Evolutionary conservation across 1,140 invertebrate species (phyloP).

Genomic region (Drosophila aff.): DNA sequence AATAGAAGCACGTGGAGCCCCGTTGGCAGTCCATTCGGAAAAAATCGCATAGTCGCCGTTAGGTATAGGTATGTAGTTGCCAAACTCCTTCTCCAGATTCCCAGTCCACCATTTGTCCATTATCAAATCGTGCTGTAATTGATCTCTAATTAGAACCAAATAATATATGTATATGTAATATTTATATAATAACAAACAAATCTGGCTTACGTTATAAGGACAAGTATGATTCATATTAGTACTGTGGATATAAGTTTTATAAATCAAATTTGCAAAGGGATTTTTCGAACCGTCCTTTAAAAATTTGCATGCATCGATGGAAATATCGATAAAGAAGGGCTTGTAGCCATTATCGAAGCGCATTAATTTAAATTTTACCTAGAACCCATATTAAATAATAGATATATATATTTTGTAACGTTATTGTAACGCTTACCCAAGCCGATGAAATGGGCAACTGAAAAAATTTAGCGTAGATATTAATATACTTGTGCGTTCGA

Average conservation of each 20-base stretch:
- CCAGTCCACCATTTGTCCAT: conserved; percentile 35
- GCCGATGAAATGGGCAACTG: conserved; percentile 13
- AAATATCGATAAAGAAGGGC: conserved; percentile 23
- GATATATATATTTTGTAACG: no score
- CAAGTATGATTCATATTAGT: conserved; percentile 53
- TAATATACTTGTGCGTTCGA: conserved; percentile 51
- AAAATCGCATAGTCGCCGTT: conserved; percentile 41
- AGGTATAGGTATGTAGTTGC: conserved; percentile 10
- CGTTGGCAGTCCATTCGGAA: conserved; percentile 5
- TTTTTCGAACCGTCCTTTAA: conserved; percentile 11
- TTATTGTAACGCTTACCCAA: conserved; percentile 9
- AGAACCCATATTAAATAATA: neutral
- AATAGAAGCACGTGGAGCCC: neutral
- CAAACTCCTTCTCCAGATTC: conserved; percentile 18
- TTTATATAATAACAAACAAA: neutral
- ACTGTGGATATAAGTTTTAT: neutral
- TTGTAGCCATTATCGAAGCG: conserved; percentile 46
- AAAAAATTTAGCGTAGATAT: conserved; percentile 10
- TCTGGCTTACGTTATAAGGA: conserved; percentile 38
- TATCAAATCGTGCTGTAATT: conserved; percentile 43
- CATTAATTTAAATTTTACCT: conserved; percentile 29
- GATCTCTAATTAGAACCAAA: neutral
- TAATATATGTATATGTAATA: no score
- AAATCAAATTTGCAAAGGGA: conserved; percentile 6
- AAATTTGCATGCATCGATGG: conserved; percentile 39